These are phyloP conservation scores for Lordiphosa stackelbergi DNA, from an alignment of 1,140 invertebrate genomes.

Conservation along the genomic window DNA sequence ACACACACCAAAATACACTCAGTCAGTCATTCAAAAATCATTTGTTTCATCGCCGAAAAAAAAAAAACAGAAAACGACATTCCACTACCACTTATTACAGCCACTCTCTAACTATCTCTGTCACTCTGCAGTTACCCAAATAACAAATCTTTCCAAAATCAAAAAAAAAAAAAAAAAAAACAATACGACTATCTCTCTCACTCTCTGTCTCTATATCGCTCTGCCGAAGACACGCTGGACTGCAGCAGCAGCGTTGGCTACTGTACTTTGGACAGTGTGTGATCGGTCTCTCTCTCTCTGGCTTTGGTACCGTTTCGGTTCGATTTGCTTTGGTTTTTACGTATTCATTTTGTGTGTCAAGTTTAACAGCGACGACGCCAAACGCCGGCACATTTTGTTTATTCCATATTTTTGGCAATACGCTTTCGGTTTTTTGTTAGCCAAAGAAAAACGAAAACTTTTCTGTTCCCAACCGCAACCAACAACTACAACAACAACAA, in stretches of 20 bases:
- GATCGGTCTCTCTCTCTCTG: slow-evolving; percentile 1
- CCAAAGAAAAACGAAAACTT: background rate
- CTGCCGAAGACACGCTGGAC: no score
- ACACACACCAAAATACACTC: background rate
- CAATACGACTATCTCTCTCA: no score
- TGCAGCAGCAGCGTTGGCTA: background rate
- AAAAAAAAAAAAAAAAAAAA: background rate
- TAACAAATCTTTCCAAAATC: background rate
- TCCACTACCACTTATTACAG: no score
- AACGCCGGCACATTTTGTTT: slow-evolving; percentile 74
- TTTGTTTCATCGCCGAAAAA: no score
- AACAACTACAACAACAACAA: no score
- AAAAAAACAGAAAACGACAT: no score
- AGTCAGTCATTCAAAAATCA: no score
- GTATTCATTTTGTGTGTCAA: slow-evolving; percentile 60
- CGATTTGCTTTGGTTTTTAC: slow-evolving; percentile 57
- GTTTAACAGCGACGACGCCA: slow-evolving; percentile 74
- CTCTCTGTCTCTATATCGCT: no score
- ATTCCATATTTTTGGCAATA: slow-evolving; percentile 32
- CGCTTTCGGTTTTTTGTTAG: slow-evolving; percentile 8
- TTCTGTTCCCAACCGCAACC: no score
- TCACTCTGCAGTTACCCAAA: no score
- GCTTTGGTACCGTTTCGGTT: slow-evolving; percentile 12
- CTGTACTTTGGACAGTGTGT: background rate
- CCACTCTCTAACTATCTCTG: no score